These are phyloP conservation scores for Eulithis testata DNA, from an alignment of 2,888 invertebrate species.

Conservation along the genomic window DNA sequence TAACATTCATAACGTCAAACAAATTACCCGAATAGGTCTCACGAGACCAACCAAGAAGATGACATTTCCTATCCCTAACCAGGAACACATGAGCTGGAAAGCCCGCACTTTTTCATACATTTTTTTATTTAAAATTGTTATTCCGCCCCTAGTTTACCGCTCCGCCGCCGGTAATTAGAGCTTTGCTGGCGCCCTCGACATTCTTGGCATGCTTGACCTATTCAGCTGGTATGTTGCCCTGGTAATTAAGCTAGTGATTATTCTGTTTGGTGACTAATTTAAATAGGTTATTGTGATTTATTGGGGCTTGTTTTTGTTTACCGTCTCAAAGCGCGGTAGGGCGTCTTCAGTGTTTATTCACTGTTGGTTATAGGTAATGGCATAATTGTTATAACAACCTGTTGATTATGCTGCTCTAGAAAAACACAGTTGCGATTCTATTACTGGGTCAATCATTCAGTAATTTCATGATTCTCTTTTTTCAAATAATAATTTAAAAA, in stretches of 20 bases:
- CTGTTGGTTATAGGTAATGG: no score
- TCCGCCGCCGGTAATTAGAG: conserved; percentile 60
- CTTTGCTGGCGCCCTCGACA: conserved; percentile 61
- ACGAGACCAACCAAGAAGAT: conserved; percentile 46
- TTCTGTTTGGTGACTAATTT: conserved; percentile 69
- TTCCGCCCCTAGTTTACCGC: conserved; percentile 63
- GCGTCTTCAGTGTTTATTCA: not conserved
- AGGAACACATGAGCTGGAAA: conserved; percentile 61
- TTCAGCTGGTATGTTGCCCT: conserved; percentile 64
- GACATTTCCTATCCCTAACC: conserved; percentile 64
- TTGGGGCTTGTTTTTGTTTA: conserved; percentile 4
- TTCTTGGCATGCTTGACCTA: conserved; percentile 59
- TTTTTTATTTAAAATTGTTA: conserved; percentile 31
- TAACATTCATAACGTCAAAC: conserved; percentile 41
- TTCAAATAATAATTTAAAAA: no score
- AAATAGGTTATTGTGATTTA: conserved; percentile 26
- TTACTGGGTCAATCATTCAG: no score
- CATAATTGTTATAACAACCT: no score
- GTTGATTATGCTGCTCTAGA: no score
- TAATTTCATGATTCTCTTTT: no score
- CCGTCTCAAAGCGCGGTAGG: not conserved
- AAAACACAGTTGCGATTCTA: no score
- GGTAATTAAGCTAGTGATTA: conserved; percentile 67
- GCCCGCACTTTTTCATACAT: conserved; percentile 40
- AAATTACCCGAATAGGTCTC: conserved; percentile 49